Conservation (phyloP, 2,113 vertebrate species). For the Leucoraja erinaceus region DNA sequence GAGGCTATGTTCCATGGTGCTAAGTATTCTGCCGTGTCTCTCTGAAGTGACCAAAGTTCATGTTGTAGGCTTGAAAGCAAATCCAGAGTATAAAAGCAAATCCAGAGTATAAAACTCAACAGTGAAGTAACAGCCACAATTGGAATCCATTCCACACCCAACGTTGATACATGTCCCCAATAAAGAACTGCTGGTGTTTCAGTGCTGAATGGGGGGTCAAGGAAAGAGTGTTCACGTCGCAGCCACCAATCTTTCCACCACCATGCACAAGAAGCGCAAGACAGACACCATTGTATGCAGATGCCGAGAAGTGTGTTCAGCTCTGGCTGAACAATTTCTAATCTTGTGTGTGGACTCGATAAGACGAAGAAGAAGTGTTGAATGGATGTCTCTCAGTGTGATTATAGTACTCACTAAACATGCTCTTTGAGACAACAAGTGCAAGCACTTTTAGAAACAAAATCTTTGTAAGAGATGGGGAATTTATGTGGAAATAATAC, state of each 20-base stretch:
- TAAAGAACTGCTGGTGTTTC: background rate
- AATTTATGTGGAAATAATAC: slow-evolving; percentile 15
- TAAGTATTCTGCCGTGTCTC: background rate
- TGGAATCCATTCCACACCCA: background rate
- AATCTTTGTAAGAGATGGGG: no score
- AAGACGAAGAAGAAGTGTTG: background rate
- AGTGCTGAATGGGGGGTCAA: background rate
- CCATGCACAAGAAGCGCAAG: no score
- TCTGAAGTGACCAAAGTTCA: background rate
- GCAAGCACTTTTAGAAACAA: background rate
- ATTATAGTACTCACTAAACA: background rate
- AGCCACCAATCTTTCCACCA: no score
- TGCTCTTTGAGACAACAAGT: background rate
- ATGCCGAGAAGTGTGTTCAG: no score
- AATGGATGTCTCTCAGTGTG: background rate
- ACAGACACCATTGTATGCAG: no score
- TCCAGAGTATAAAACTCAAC: background rate
- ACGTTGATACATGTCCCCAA: background rate
- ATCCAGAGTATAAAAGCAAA: background rate
- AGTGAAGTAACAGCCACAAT: background rate
- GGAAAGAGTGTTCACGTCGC: no score
- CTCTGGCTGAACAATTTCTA: no score
- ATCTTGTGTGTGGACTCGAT: no score
- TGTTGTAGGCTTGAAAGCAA: background rate
- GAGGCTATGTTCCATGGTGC: background rate